Evolutionary conservation across 2,113 vertebrate genomes (phyloP).

Genomic region (Xenus cinereus): DNA sequence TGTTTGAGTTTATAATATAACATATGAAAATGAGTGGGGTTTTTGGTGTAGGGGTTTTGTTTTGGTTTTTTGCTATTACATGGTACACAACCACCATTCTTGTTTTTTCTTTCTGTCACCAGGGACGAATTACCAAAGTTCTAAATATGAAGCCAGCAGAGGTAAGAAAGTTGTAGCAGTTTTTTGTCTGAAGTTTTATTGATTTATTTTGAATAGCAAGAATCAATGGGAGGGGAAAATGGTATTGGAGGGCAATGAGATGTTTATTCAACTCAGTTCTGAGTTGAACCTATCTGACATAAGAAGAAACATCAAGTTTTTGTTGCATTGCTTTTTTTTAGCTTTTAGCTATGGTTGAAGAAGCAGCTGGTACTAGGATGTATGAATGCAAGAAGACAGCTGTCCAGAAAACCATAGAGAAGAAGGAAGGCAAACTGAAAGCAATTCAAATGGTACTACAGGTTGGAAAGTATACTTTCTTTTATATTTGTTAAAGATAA

Average conservation of each 20-base stretch:
- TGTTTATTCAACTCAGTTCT: neutral
- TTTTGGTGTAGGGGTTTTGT: neutral
- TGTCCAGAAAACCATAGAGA: conserved; percentile 93
- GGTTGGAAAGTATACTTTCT: neutral
- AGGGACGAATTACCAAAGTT: conserved; percentile 97
- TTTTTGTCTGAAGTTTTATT: neutral
- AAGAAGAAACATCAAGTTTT: neutral
- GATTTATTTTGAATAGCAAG: neutral
- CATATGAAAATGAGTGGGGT: rapidly evolving
- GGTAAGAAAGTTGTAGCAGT: conserved; percentile 71
- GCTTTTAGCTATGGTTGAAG: conserved; percentile 96
- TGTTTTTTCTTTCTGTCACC: conserved; percentile 47
- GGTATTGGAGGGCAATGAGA: neutral
- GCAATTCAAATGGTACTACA: conserved; percentile 84
- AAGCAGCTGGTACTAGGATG: conserved; percentile 96
- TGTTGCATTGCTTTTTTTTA: conserved; percentile 43
- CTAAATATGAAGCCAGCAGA: conserved; percentile 97
- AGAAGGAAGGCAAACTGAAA: conserved; percentile 91
- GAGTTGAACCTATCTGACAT: neutral
- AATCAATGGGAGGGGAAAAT: neutral
- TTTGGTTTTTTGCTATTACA: neutral
- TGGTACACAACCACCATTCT: neutral
- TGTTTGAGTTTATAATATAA: neutral
- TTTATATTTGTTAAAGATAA: neutral
- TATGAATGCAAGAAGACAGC: conserved; percentile 91